A percentile compares a stretch with the other conserved stretches of the same genome.
phyloP scores from a whole-genome alignment of 2,797 vertebrate species.

The Bothrops alternatus region DNA sequence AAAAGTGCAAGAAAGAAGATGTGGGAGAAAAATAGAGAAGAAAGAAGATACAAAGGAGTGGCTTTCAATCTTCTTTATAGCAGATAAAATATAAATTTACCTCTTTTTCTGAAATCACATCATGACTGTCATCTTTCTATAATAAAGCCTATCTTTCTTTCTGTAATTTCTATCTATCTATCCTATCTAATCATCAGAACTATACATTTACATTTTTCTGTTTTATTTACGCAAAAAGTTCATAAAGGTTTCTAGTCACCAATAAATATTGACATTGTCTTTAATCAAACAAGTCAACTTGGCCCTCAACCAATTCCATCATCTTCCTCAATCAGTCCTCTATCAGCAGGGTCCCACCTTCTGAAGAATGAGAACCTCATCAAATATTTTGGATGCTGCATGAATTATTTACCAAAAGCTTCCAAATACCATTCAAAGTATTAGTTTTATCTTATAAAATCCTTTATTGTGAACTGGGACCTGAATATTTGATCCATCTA shows the following conservation, averaged over 20 bases:
- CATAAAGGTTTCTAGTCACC: background rate
- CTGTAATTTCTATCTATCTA: background rate
- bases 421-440: background rate
- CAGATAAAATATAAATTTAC: background rate
- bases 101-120: background rate
- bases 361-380: background rate
- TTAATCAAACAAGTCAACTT: background rate
- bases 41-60: background rate
- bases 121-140: background rate
- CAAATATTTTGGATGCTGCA: background rate
- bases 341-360: background rate
- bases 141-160: background rate
- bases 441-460: background rate
- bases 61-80: background rate
- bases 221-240: background rate
- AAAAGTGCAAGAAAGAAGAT: background rate
- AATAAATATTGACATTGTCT: background rate
- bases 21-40: background rate
- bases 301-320: background rate
- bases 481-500: background rate
- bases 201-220: background rate
- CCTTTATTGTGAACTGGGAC: background rate
- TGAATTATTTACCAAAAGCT: background rate
- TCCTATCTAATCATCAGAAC: background rate
- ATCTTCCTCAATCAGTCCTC: background rate